These are phyloP conservation scores for Cephus spinipes DNA, from an alignment of 2,888 invertebrate genomes.

Conservation along the genomic window DNA sequence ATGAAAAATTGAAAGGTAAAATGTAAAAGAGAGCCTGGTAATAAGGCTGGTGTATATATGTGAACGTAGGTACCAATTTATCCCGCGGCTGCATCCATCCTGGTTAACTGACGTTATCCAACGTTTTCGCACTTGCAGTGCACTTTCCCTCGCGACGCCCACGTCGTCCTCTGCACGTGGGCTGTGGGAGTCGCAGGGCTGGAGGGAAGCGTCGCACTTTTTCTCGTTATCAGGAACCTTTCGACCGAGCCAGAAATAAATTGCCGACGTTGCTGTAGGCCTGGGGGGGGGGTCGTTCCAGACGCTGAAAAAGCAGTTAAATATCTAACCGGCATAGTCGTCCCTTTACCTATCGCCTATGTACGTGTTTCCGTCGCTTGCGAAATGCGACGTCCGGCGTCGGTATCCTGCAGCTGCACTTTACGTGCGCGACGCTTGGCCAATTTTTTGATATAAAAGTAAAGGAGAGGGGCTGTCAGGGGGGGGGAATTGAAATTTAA, in stretches of 20 bases:
- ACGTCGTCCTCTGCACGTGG: neutral
- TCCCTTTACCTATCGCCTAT: neutral
- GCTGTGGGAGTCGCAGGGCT: neutral
- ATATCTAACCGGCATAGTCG: conserved; percentile 19
- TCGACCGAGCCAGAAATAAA: conserved; percentile 5
- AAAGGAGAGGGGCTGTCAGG: too few species aligned
- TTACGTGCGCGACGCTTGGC: neutral
- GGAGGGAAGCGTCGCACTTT: neutral
- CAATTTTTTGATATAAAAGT: too few species aligned
- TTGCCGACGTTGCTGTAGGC: neutral
- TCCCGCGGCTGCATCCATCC: neutral
- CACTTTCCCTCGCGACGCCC: neutral
- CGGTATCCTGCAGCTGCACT: neutral
- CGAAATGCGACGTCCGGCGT: neutral
- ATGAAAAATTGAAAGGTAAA: neutral
- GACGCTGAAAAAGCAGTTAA: conserved; percentile 39
- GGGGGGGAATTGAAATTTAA: neutral
- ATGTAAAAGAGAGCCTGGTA: neutral
- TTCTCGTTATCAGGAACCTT: conserved; percentile 1
- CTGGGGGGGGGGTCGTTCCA: too few species aligned
- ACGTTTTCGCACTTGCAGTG: neutral
- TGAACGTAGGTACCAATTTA: neutral
- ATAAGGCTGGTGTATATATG: neutral
- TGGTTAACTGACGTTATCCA: neutral
- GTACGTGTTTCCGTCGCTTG: neutral